These are phyloP conservation scores for Lysandra coridon DNA, from an alignment of 2,888 invertebrate genomes.

Conservation along the genomic window DNA sequence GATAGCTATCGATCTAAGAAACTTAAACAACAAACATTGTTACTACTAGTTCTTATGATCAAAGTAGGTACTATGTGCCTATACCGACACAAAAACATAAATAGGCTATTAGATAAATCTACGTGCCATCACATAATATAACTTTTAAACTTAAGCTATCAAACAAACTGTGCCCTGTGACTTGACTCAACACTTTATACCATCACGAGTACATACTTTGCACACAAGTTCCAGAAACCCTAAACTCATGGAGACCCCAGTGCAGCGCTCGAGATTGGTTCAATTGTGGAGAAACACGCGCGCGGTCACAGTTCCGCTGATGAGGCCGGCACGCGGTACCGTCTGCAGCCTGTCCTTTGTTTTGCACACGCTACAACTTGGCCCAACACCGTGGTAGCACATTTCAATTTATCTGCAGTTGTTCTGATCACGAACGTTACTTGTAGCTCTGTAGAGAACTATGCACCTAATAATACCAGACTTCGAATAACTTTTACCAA, in stretches of 20 bases:
- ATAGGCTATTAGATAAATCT: no score
- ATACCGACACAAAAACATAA: no score
- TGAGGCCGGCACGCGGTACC: conserved; percentile 29
- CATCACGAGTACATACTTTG: neutral
- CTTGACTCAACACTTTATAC: no score
- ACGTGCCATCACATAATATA: no score
- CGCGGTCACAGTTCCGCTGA: conserved; percentile 51
- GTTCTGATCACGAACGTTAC: neutral
- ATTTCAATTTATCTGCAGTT: neutral
- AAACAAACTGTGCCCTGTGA: no score
- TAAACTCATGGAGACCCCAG: conserved; percentile 40
- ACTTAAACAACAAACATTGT: no score
- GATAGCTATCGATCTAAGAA: no score
- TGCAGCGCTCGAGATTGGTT: conserved; percentile 53
- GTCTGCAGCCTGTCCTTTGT: conserved; percentile 34
- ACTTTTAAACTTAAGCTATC: no score
- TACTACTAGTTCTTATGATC: no score
- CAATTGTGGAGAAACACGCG: conserved; percentile 70
- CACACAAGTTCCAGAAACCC: neutral
- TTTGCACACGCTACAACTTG: conserved; percentile 27
- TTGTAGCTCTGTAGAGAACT: neutral
- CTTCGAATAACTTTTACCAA: no score
- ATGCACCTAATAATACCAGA: no score
- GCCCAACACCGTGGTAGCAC: neutral
- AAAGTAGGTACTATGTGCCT: no score